These are phyloP conservation scores for Pteruthius melanotis DNA, from an alignment of 2,113 vertebrate genomes.

Conservation along the genomic window DNA sequence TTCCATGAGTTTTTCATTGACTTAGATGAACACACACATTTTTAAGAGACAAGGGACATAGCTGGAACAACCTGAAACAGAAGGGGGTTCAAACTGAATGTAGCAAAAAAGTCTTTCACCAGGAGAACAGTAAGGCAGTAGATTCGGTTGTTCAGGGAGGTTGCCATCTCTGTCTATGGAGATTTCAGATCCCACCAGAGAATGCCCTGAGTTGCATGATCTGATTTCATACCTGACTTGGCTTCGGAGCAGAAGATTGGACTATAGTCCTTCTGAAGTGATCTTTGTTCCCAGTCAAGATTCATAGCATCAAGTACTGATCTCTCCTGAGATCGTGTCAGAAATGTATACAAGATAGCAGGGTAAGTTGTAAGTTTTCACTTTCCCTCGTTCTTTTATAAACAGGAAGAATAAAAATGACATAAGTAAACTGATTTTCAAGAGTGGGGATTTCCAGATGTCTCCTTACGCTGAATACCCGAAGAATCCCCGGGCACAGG, in stretches of 20 bases:
- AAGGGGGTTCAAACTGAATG: not conserved
- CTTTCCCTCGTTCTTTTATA: constrained; percentile 31
- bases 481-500: constrained; percentile 88
- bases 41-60: not conserved
- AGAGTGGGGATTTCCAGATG: constrained; percentile 96
- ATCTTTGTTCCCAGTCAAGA: not conserved
- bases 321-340: not conserved
- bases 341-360: not conserved
- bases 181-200: not conserved
- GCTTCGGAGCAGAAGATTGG: not conserved
- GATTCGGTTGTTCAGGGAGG: not conserved
- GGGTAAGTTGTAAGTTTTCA: not conserved
- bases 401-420: constrained; percentile 95
- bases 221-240: not conserved
- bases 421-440: constrained; percentile 98
- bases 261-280: not conserved
- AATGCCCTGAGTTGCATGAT: not conserved
- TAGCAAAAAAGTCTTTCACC: not conserved
- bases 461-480: constrained; percentile 93
- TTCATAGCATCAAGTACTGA: not conserved
- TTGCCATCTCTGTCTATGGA: not conserved
- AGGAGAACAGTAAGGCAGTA: not conserved
- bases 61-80: not conserved
- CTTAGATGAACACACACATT: not conserved
- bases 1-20: not conserved